Evolutionary conservation across 1,140 invertebrate genomes (phyloP), one percentile per base, ranked within the genome.

Genomic region (Lucilia sericata): DNA sequence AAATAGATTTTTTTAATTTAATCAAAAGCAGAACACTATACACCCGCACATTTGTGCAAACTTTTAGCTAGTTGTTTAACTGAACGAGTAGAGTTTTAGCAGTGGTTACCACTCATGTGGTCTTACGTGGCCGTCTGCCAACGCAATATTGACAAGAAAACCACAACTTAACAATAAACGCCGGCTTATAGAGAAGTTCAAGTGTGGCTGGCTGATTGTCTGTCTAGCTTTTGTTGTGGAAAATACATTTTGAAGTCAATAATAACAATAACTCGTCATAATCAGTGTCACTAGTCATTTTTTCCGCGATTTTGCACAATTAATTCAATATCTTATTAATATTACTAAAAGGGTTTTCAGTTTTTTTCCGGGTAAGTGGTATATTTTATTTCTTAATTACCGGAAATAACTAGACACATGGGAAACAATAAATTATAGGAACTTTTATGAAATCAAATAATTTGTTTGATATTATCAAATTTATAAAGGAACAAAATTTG

Each of bases 41-140:
- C 76, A 80, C 76, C 76, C 76, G 76, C 76, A 80, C 76, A 80
- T 17, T 80, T 49, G 42, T 80, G 10, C 65, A 21, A 70, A 70
- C 65, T 10, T 70, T 1, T 10, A 70, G n/a, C 19, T 70, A n/a
- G n/a, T 21, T 70, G 65, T 21, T 70, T 19, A 21, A 42, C 42
- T 21, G 19, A 21, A 21, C 0, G 7, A 21, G 51, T 70, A 21
- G n/a, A 21, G 65, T 70, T 30, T 30, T 70, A 25, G n/a, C n/a
- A n/a, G 21, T 70, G n/a, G 65, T 70, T 70, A n/a, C 19, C 65
- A 70, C 65, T 70, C 65, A 70, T 70, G 65, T 70, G 65, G 65
- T 70, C 65, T 70, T 70, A 70, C 9, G 9, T 19, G n/a, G 65
- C 65, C 25, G 25, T 30, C 65, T 70, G 65, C 65, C 65, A 70